Evolutionary conservation across 2,113 vertebrate species (phyloP), one percentile per base, ranked within the genome.

Genomic region (Cnemophilus loriae): DNA sequence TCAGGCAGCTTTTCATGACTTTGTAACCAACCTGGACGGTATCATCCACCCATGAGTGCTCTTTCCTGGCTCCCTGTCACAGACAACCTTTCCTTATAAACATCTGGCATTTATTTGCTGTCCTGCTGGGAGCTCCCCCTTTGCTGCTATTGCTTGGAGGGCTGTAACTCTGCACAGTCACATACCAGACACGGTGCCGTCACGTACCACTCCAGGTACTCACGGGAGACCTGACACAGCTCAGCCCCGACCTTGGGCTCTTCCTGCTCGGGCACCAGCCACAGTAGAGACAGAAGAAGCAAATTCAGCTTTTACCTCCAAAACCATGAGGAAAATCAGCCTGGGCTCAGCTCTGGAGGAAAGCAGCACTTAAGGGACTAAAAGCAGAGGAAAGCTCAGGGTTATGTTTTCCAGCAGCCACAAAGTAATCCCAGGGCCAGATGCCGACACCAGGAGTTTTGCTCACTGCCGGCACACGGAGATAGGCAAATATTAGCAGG

Each of bases 51-150:
- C 30, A 7, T 3, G 3, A 92, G 44, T 37, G 71, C 76, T 91
- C 52, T 89, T 75, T 89, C 42, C 73, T 83, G 83, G 59, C 74
- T 90, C 84, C 52, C 70, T 65, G 76, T 95, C 81, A 64, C 87
- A 91, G 77, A 46, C 61, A 83, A 64, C 63, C 53, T 94, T 79
- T 79, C 88, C 77, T 93, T 78, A 24, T 44, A 84, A 96, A 87
- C 92, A 96, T 95, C 93, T 93, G 89, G 85, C 49, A 70, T 85
- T 81, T 97, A 93, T 97, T 95, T 94, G 77, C 76, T 73, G 80
- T 84, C 65, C 68, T 89, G 13, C 76, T 0, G 16, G 77, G 80
- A 89, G 41, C 69, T 90, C 35, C 60, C 71, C 44, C 52, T 57
- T 53, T 1, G 12, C 79, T 87, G 1, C 42, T 70, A 3, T 19